These are phyloP conservation scores for Lampropteryx suffumata DNA, from an alignment of 2,888 invertebrate genomes.

Conservation along the genomic window DNA sequence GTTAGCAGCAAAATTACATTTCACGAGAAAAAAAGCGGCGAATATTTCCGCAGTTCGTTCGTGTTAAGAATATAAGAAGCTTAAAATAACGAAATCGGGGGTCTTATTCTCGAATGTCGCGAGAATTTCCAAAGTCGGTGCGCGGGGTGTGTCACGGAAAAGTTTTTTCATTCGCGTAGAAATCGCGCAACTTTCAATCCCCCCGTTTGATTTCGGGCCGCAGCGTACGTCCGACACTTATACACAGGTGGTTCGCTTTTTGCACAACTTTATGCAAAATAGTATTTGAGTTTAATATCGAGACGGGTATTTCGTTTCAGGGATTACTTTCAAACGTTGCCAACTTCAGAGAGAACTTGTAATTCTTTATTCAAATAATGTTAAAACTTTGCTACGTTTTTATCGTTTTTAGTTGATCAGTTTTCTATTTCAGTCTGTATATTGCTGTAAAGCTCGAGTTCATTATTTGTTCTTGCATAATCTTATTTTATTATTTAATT, in stretches of 20 bases:
- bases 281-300: conserved; percentile 54
- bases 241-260: conserved; percentile 54
- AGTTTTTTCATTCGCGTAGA: conserved; percentile 63
- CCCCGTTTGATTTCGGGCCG: conserved; percentile 51
- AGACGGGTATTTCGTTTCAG: conserved; percentile 45
- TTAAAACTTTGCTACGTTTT: conserved; percentile 17
- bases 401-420: conserved; percentile 3
- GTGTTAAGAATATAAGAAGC: conserved; percentile 71
- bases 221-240: conserved; percentile 45
- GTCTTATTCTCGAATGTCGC: conserved; percentile 43
- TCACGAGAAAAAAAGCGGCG: conserved; percentile 49
- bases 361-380: conserved; percentile 44
- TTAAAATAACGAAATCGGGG: conserved; percentile 67
- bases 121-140: conserved; percentile 41
- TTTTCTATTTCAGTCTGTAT: neutral
- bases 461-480: too few species aligned
- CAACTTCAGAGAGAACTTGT: conserved; percentile 34
- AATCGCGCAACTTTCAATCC: conserved; percentile 45
- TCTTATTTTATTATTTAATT: too few species aligned
- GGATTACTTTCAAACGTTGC: conserved; percentile 45
- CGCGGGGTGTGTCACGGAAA: conserved; percentile 40
- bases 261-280: conserved; percentile 58
- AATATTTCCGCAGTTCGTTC: conserved; percentile 47
- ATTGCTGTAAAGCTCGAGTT: neutral
- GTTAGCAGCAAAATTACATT: conserved; percentile 69